phyloP scores from a whole-genome alignment of 30 jellyfish, hydroid and myxozoan genomes.

The Hydractinia echinata region DNA sequence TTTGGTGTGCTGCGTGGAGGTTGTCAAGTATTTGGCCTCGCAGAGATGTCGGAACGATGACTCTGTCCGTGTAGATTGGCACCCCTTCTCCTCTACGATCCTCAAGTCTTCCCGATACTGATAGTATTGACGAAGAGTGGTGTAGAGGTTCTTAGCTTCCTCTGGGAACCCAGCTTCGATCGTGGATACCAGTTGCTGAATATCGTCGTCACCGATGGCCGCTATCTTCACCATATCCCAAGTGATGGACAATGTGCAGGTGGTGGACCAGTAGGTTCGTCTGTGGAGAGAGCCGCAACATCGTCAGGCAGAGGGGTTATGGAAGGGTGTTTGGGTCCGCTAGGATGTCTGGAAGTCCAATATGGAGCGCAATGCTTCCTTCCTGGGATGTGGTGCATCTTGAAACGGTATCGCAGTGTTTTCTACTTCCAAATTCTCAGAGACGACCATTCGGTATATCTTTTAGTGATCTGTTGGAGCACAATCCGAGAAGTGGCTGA shows the following conservation, averaged over 20 bases:
- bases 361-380: neutral
- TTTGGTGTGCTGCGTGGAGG: neutral
- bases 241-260: neutral
- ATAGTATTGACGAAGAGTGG: conserved; percentile 1
- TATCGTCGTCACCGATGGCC: conserved; percentile 2
- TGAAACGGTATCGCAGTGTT: neutral
- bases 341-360: neutral
- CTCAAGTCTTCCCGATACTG: conserved; percentile 6
- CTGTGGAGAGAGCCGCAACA: neutral
- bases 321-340: neutral
- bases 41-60: conserved; percentile 12
- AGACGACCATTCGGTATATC: neutral
- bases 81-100: neutral
- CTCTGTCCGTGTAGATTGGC: conserved; percentile 4
- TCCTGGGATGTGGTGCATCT: conserved; percentile 11
- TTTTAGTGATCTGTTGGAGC: conserved; percentile 11
- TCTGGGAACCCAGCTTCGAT: conserved; percentile 18
- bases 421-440: neutral
- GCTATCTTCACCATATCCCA: conserved; percentile 36
- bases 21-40: conserved; percentile 24
- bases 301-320: conserved; percentile 10
- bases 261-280: neutral
- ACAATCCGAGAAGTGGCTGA: conserved; percentile 33
- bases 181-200: neutral
- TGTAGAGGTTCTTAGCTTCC: conserved; percentile 9